Base-by-base conservation (phyloP, 2,113 vertebrate genomes). In the Ailurus styani region DNA sequence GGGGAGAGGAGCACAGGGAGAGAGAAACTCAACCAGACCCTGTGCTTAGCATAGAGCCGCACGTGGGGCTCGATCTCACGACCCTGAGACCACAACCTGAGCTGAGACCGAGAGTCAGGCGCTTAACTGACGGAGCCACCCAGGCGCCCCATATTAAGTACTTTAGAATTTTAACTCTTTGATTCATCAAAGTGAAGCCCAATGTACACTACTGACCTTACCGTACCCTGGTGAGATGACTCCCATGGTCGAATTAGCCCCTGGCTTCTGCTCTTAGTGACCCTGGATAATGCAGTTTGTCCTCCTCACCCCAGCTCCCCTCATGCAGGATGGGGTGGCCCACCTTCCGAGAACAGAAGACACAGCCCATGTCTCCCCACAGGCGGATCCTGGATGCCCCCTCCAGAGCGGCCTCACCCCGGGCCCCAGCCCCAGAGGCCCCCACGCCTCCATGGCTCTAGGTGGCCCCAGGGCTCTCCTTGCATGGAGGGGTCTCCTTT, bases 351-450 rank as follows among this genome's bases (percentile, higher is more conserved):
- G 37, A 60, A 40, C 60, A 68, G 73, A 60, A 8, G 73, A 7
- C 14, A 7, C 15, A 5, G 64, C 3, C 6, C 64, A 27, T 75
- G 3, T 7, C 40, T 27, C 34, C 45, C 52, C 17, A 34, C 5
- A 1, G 62, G 42, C 0, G 0, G 47, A 21, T 11, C n/a, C 8
- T 34, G 47, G 95, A 29, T 1, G 3, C 29, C 5, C 1, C 8
- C 4, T 21, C 20, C 6, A 29, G 87, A 70, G 20, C 2, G 12
- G 27, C 64, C 47, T 87, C 64, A 23, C 27, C 37, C 66, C 14
- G 2, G 84, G 81, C 72, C 54, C 31, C 55, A 2, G 83, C 27
- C 29, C 12, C n/a, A 10, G n/a, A 57, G 73, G 18, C 20, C 15
- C 15, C 21, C 37, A 83, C n/a, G 29, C 3, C 57, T 31, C n/a